Evolutionary conservation across 1,140 invertebrate genomes (phyloP).

Genomic region (Coelopa frigida): DNA sequence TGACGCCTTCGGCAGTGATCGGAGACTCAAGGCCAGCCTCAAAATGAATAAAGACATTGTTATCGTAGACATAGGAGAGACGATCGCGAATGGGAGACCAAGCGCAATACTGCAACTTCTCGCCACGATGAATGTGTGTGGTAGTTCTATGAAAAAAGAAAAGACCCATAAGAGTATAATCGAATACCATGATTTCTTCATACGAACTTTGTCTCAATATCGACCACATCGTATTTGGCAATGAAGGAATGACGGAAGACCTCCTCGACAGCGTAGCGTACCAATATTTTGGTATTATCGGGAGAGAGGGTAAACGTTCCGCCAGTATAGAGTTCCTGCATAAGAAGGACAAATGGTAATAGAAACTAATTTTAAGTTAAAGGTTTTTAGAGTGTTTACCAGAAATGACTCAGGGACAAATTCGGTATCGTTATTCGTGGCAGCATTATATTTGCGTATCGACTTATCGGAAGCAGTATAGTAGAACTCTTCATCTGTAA

Average conservation of each 20-base stretch:
- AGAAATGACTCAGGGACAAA: slow-evolving; percentile 42
- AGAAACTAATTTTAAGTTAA: background rate
- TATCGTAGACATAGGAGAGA: slow-evolving; percentile 67
- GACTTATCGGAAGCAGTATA: slow-evolving; percentile 41
- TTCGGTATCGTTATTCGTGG: slow-evolving; percentile 26
- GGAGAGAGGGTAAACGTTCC: slow-evolving; percentile 28
- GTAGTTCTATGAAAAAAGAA: slow-evolving; percentile 27
- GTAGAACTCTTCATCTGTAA: slow-evolving; percentile 47
- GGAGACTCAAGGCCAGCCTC: slow-evolving; percentile 44
- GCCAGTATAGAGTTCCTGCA: slow-evolving; percentile 24
- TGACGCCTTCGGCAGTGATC: slow-evolving; percentile 55
- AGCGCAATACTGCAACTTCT: slow-evolving; percentile 55
- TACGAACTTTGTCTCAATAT: slow-evolving; percentile 37
- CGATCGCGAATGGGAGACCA: slow-evolving; percentile 68
- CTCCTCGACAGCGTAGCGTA: slow-evolving; percentile 30
- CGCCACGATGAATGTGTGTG: slow-evolving; percentile 46
- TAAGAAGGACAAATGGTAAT: background rate
- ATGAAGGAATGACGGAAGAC: slow-evolving; percentile 38
- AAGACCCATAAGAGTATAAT: background rate
- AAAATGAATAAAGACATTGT: slow-evolving; percentile 60
- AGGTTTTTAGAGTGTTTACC: slow-evolving; percentile 32
- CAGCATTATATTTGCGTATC: slow-evolving; percentile 49
- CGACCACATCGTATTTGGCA: slow-evolving; percentile 39
- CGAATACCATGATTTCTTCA: slow-evolving; percentile 8
- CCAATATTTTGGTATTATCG: slow-evolving; percentile 34